Percentiles rank a stretch among this genome's conserved stretches.
These are phyloP conservation scores for Formica exsecta DNA, from an alignment of 1,140 invertebrate species.

Conservation along the genomic window DNA sequence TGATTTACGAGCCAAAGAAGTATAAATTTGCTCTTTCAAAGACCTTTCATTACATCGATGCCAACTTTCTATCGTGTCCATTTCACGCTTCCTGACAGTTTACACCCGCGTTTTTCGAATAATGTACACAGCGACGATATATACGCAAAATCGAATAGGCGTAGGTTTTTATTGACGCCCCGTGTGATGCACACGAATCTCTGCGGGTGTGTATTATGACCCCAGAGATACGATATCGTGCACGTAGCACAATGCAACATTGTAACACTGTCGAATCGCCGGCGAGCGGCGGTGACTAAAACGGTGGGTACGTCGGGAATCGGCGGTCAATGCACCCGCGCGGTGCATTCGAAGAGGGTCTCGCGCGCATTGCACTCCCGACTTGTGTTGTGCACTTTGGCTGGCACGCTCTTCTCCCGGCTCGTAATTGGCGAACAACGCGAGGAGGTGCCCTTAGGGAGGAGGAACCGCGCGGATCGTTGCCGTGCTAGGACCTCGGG, in stretches of 20 bases:
- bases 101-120: not conserved
- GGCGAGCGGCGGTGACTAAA: slow-evolving; percentile 37
- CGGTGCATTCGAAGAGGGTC: slow-evolving; percentile 45
- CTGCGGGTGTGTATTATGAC: slow-evolving; percentile 30
- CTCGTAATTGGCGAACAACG: slow-evolving; percentile 51
- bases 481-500: slow-evolving; percentile 25
- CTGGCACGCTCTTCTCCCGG: not conserved
- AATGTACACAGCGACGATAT: not conserved
- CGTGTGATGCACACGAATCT: not conserved
- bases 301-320: slow-evolving; percentile 47
- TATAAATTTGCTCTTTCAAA: not conserved
- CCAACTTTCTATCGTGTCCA: not conserved
- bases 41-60: not conserved
- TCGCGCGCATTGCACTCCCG: slow-evolving; percentile 20
- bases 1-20: too few species aligned
- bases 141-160: not conserved
- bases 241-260: slow-evolving; percentile 23
- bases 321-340: slow-evolving; percentile 56
- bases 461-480: not conserved
- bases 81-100: not conserved
- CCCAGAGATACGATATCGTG: slow-evolving; percentile 13
- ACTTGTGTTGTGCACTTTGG: slow-evolving; percentile 11
- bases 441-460: slow-evolving; percentile 22
- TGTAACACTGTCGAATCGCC: slow-evolving; percentile 46
- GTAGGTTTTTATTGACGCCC: not conserved